phyloP scores from a whole-genome alignment of 2,888 invertebrate genomes.

The Lamellibrachia satsuma region DNA sequence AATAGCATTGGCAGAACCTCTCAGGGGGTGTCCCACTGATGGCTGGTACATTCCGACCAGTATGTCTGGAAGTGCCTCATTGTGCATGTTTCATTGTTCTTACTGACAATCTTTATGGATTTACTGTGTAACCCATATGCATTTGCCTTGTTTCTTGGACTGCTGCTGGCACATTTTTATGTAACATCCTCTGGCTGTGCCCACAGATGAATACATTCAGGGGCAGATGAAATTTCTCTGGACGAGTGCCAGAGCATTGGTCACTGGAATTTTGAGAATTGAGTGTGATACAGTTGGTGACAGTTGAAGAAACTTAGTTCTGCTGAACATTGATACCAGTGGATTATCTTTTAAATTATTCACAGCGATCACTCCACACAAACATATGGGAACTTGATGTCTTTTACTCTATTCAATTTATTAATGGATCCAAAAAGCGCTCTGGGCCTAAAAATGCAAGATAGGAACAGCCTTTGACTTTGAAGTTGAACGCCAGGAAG shows the following conservation, averaged over 20 bases:
- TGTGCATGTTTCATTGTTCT: neutral
- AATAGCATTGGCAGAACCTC: no score
- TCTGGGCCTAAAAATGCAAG: no score
- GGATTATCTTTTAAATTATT: neutral
- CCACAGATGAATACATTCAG: neutral
- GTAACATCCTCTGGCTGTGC: neutral
- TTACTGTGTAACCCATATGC: neutral
- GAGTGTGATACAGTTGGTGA: neutral
- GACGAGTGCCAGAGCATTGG: neutral
- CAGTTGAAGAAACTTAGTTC: neutral
- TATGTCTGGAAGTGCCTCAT: neutral
- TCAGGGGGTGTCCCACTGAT: neutral
- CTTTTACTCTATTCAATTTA: neutral
- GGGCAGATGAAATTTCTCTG: no score
- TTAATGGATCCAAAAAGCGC: neutral
- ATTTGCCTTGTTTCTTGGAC: neutral
- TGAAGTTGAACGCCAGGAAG: no score
- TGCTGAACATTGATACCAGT: neutral
- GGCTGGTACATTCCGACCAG: neutral
- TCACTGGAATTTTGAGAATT: neutral
- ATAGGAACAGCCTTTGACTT: no score
- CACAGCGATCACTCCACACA: neutral
- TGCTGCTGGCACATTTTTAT: neutral
- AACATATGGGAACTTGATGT: neutral
- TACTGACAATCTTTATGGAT: neutral